Evolutionary conservation across 2,113 vertebrate genomes (phyloP).

Genomic region (Solea senegalensis): DNA sequence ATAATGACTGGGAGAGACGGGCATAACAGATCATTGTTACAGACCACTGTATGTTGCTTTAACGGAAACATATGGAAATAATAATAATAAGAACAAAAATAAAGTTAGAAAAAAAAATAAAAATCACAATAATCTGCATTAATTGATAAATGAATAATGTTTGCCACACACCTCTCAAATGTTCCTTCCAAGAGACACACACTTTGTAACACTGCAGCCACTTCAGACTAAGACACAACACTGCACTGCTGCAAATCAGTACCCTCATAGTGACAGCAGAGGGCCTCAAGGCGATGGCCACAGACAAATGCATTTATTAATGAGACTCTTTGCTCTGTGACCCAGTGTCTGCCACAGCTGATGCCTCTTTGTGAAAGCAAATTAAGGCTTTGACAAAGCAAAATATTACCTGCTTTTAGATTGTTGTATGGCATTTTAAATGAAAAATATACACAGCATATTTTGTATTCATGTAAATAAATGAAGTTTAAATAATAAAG

Average conservation of each 20-base stretch:
- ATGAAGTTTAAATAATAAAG: neutral
- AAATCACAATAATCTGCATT: neutral
- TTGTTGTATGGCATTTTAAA: neutral
- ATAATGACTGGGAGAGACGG: too few species aligned
- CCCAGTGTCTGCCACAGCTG: constrained; percentile 34
- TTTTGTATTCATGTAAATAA: neutral
- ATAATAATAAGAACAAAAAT: neutral
- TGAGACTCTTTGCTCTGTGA: constrained; percentile 48
- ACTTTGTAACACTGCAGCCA: too few species aligned
- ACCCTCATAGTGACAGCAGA: constrained; percentile 64
- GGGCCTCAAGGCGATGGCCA: constrained; percentile 72
- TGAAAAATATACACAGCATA: neutral
- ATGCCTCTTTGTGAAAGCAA: constrained; percentile 32
- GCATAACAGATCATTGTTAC: too few species aligned
- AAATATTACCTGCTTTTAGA: constrained; percentile 1
- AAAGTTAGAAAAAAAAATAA: neutral
- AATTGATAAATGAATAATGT: too few species aligned
- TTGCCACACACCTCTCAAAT: too few species aligned
- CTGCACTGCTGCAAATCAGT: constrained; percentile 54
- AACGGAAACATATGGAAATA: neutral
- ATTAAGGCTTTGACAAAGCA: constrained; percentile 24
- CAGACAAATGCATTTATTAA: constrained; percentile 63
- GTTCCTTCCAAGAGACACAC: too few species aligned
- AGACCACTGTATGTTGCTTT: neutral
- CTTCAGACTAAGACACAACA: neutral